Evolutionary conservation across 1,140 invertebrate species (phyloP), one percentile per base, ranked within the genome.

Genomic region (Anthonomus grandis): DNA sequence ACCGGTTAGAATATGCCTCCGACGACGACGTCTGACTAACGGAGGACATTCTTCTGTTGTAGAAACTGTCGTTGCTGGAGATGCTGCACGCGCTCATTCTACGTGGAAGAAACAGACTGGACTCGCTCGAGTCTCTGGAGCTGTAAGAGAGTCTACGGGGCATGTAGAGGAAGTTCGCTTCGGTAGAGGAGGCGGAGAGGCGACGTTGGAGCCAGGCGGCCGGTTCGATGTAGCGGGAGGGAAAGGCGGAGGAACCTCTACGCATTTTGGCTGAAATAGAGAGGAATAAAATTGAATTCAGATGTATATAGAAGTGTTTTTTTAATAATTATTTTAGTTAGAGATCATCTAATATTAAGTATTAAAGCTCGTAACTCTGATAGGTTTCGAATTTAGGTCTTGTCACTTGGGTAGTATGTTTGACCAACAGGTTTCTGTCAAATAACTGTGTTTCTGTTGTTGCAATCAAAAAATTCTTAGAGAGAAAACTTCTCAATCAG

Each of bases 151-250:
- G 73, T 5, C 81, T 63, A 48, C 82, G 63, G 4, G 80, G 81
- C 49, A 77, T 76, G 70, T 80, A 83, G 60, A 80, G 78, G 69
- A 81, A 79, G 37, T 73, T 75, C 1, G 77, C 78, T 51, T 79
- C 78, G 57, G 80, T 79, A 54, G 78, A 80, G 62, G 79, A 80
- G 12, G 79, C 78, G 1, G 78, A 80, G 21, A 79, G 70, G 27
- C 83, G 74, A 21, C 82, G 74, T n/a, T 83, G 80, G 22, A 86
- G 69, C 82, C 83, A 85, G 2, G 80, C 78, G 36, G 83, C 83
- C 18, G 83, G 80, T 57, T 81, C 79, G 0, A 76, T 76, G 23
- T 74, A 72, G 8, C 76, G 72, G 6, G 77, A 76, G 23, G 77
- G 71, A 24, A 74, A 70, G 2, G 79, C 78, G 13, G 81, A 81